Evolutionary conservation across 2,113 vertebrate species (phyloP).

Genomic region (Alligator mississippiensis): DNA sequence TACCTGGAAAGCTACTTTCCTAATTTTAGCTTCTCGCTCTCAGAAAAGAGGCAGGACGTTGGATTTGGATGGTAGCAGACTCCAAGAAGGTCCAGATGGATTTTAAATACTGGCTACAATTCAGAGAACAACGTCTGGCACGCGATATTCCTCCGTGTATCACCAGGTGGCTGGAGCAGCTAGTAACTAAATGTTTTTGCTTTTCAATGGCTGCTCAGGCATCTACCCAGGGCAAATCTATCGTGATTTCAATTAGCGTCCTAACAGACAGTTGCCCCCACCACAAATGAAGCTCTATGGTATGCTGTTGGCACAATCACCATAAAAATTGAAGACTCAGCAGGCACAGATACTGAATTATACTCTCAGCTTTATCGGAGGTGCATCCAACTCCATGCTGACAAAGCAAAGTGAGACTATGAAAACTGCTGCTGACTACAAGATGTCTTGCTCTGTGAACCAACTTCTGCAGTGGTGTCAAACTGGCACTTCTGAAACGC

Average conservation of each 20-base stretch:
- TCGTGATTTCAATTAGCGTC: neutral
- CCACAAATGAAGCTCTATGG: neutral
- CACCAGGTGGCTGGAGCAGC: neutral
- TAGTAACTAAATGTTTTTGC: neutral
- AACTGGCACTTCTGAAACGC: neutral
- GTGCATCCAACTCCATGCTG: neutral
- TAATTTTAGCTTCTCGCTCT: neutral
- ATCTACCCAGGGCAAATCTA: neutral
- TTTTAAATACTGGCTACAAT: neutral
- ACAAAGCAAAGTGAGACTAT: neutral
- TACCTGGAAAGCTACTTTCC: neutral
- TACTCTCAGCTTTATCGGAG: neutral
- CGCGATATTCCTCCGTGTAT: neutral
- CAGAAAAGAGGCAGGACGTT: neutral
- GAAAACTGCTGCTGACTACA: neutral
- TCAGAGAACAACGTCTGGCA: neutral
- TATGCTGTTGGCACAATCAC: accelerated
- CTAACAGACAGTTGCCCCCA: neutral
- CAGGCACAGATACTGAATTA: neutral
- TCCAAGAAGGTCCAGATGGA: neutral
- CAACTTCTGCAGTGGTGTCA: neutral
- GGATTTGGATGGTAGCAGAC: neutral
- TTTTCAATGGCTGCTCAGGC: neutral
- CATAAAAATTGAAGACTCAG: neutral
- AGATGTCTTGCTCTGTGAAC: neutral